Evolutionary conservation across 1,140 invertebrate species (phyloP).

Genomic region (Idris sp.): DNA sequence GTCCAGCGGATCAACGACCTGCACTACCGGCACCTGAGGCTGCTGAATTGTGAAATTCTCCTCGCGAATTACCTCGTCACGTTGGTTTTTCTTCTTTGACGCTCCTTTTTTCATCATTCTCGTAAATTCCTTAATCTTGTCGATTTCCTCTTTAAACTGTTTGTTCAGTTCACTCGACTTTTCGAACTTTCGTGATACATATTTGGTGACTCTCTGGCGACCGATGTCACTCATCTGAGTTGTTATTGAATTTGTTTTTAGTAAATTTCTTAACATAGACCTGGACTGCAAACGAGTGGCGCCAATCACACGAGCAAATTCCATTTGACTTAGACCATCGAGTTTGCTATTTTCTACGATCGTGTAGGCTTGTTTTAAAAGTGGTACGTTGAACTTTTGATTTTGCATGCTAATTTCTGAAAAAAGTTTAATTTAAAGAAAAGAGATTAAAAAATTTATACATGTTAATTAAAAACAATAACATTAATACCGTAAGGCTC

Average conservation of each 20-base stretch:
- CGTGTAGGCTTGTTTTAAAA: conserved; percentile 78
- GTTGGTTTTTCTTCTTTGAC: conserved; percentile 24
- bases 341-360: conserved; percentile 74
- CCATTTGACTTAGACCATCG: conserved; percentile 77
- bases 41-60: conserved; percentile 34
- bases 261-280: conserved; percentile 77
- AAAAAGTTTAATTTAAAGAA: too few relatives aligned
- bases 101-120: conserved; percentile 17
- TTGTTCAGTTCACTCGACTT: conserved; percentile 69
- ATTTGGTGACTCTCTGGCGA: conserved; percentile 78
- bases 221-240: conserved; percentile 80
- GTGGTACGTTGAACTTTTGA: conserved; percentile 70
- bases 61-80: conserved; percentile 19
- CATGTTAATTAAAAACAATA: too few relatives aligned
- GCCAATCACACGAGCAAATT: conserved; percentile 75
- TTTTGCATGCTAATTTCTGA: conserved; percentile 73
- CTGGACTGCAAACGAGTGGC: conserved; percentile 78
- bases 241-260: conserved; percentile 74
- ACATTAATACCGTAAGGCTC: conserved; percentile 69
- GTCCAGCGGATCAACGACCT: conserved; percentile 23
- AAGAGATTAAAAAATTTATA: too few relatives aligned
- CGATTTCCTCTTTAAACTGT: conserved; percentile 73
- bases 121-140: conserved; percentile 72
- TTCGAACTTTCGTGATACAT: conserved; percentile 73
- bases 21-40: not conserved